A percentile compares a stretch with the other conserved stretches of the same genome.
Evolutionary conservation across 2,113 vertebrate species (phyloP).

Genomic region (Syrmaticus mikado): DNA sequence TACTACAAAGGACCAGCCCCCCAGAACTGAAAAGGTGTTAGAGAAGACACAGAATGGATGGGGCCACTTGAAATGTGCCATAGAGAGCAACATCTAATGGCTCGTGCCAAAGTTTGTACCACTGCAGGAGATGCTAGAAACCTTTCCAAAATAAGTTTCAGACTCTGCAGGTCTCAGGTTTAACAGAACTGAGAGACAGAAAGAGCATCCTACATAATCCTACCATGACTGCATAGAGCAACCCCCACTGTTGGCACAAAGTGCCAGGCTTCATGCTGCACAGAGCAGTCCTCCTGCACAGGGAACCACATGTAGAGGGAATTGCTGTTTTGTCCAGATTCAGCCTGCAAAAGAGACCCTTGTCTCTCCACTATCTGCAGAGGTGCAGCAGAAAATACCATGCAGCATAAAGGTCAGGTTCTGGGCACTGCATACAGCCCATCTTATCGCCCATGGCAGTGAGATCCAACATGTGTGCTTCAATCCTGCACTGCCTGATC

Average conservation of each 20-base stretch:
- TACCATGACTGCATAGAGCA: neutral
- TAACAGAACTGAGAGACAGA: neutral
- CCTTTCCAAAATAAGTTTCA: neutral
- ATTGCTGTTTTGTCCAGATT: neutral
- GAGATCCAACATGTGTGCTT: neutral
- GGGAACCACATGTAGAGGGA: neutral
- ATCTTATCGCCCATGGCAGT: neutral
- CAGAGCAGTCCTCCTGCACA: neutral
- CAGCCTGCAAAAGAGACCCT: neutral
- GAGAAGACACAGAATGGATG: neutral
- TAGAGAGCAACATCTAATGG: rapidly evolving
- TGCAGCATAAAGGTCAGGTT: rapidly evolving
- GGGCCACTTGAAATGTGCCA: neutral
- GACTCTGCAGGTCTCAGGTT: neutral
- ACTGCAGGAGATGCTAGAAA: neutral
- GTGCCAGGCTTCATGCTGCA: neutral
- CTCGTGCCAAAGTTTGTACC: neutral
- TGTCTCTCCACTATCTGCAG: neutral
- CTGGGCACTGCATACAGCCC: rapidly evolving
- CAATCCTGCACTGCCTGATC: neutral
- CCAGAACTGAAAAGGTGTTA: neutral
- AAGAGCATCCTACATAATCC: neutral
- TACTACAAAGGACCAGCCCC: neutral
- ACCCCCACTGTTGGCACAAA: neutral
- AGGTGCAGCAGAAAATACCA: neutral